phyloP scores from a whole-genome alignment of 2,888 invertebrate species.

The Hirtodrosophila trivittata region DNA sequence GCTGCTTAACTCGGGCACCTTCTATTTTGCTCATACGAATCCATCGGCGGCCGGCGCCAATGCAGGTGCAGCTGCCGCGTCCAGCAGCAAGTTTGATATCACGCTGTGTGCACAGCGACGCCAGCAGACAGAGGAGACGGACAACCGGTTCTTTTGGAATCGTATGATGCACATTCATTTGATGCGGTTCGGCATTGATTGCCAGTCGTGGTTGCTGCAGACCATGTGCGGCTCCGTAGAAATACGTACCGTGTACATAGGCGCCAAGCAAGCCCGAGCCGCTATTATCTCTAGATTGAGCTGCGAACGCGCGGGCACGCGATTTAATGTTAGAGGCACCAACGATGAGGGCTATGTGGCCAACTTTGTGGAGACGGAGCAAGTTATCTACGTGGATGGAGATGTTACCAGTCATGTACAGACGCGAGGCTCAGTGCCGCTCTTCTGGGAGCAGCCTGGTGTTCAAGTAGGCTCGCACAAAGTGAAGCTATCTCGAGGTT shows the following conservation, averaged over 20 bases:
- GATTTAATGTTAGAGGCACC: conserved; percentile 99
- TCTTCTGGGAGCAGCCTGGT: conserved; percentile 99
- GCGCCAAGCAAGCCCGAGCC: conserved; percentile 95
- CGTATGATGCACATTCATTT: conserved; percentile 97
- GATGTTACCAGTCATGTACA: conserved; percentile 95
- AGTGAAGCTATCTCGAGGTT: conserved; percentile 97
- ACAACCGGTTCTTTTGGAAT: conserved; percentile 99
- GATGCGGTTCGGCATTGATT: conserved; percentile 95
- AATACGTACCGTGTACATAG: conserved; percentile 98
- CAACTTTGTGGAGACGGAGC: conserved; percentile 99
- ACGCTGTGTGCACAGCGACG: conserved; percentile 97
- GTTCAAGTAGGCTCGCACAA: conserved; percentile 99
- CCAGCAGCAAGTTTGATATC: conserved; percentile 89
- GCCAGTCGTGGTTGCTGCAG: conserved; percentile 95
- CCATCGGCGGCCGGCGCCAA: conserved; percentile 42
- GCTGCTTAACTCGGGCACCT: conserved; percentile 98
- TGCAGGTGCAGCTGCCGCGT: conserved; percentile 47
- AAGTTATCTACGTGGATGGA: conserved; percentile 96
- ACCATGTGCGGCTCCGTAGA: conserved; percentile 99
- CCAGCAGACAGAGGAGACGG: conserved; percentile 91
- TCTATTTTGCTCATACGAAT: conserved; percentile 92
- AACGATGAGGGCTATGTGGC: conserved; percentile 99
- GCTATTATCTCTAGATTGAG: conserved; percentile 98
- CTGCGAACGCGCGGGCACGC: conserved; percentile 98
- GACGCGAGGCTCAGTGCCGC: conserved; percentile 97